Base-by-base conservation (phyloP, 1,140 invertebrate species). In the Spodoptera frugiperda region DNA sequence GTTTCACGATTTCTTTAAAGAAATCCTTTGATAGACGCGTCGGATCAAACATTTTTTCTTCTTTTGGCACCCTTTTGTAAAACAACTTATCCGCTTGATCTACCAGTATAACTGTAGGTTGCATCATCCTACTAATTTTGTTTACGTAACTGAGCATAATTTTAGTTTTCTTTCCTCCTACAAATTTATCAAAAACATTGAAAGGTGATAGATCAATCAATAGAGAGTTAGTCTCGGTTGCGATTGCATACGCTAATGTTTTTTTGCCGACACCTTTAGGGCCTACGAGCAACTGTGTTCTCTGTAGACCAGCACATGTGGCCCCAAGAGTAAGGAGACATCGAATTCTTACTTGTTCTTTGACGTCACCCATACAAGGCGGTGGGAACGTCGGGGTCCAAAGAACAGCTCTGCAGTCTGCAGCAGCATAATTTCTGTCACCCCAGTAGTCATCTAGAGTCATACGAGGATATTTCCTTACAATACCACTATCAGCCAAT, bases 61-160 rank as follows among this genome's bases (percentile, higher is more conserved):
- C 89, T 83, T 95, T 95, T 0, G 95, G 95, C 5, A 96, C 94
- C 89, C 96, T 97, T 86, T 98, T 98, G 78, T 97, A 96, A 90
- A 98, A 98, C 57, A 97, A 95, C 91, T 97, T 98, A 84, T 99
- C 98, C 25, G 96, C 97, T 39, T 96, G 95, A 71, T 97, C 96
- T 79, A 99, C 96, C 78, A 97, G 96, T 83, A 98, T 97, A 0
- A 99, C 95, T 2, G 97, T 96, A 0, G 98, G 98, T 89, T 98
- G 96, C 67, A 97, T 93, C 10, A 97, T 65, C 83, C 94, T 95
- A 44, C 95, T 94, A 74, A 96, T 93, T 94, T 94, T 93, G 44
- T 90, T 90, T 17, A 93, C 78, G n/a, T 88, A 86, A 17, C 85
- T 80, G 51, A 93, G 86, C 84, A 95, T 88, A 75, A 83, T 92